Conservation (phyloP, 2,113 vertebrate species). For the Gopherus flavomarginatus region DNA sequence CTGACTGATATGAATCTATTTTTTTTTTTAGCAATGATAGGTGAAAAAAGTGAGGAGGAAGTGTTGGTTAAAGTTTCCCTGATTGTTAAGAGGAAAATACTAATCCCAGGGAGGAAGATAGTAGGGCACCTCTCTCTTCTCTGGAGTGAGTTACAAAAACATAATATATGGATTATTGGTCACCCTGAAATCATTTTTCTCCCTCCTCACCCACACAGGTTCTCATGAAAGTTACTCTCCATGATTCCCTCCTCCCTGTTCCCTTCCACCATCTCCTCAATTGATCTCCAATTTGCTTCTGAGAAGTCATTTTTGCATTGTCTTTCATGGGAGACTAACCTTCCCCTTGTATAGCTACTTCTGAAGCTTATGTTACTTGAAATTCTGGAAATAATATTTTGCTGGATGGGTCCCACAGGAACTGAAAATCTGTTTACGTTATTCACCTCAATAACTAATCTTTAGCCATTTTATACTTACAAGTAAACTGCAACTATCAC, state of each 20-base stretch:
- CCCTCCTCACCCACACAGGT: constrained; percentile 37
- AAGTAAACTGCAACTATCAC: neutral
- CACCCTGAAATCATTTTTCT: constrained; percentile 49
- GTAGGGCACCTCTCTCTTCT: neutral
- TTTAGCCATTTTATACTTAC: fast-evolving
- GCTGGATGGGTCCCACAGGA: neutral
- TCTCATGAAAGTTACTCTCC: neutral
- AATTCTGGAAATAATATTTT: neutral
- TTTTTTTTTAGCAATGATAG: neutral
- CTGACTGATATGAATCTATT: fast-evolving
- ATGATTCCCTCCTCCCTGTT: neutral
- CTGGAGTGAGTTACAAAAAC: neutral
- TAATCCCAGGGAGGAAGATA: neutral
- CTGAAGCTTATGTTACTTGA: neutral
- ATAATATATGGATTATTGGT: constrained; percentile 53
- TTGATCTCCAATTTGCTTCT: constrained; percentile 14
- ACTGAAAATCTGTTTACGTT: neutral
- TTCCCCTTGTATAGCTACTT: neutral
- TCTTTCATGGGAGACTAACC: neutral
- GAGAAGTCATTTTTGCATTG: constrained; percentile 5
- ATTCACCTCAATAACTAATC: neutral
- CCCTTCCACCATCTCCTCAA: neutral
- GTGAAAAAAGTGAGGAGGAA: neutral
- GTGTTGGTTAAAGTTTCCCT: neutral
- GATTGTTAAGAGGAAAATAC: fast-evolving